Conservation (phyloP, 2,797 vertebrate genomes). For the Phalanger gymnotis region DNA sequence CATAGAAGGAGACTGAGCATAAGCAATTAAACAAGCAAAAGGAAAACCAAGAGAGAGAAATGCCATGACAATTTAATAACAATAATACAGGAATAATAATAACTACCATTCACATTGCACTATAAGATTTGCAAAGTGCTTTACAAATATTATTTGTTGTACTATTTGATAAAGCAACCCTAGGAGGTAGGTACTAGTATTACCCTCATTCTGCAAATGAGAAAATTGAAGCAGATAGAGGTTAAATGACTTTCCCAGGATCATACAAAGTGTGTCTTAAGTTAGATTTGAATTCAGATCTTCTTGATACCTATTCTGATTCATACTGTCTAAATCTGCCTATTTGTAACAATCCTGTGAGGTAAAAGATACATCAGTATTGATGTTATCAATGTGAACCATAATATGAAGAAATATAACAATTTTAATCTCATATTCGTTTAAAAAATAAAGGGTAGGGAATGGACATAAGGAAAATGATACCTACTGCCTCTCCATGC, state of each 20-base stretch:
- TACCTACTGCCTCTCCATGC: constrained; percentile 97
- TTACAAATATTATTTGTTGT: background rate
- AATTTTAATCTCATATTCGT: background rate
- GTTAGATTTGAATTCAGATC: background rate
- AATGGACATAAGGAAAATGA: constrained; percentile 16
- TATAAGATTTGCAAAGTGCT: background rate
- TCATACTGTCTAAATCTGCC: background rate
- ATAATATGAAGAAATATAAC: background rate
- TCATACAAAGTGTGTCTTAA: background rate
- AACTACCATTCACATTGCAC: background rate
- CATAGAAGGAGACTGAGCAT: background rate
- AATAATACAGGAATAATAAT: background rate
- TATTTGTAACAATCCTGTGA: background rate
- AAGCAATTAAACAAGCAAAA: background rate
- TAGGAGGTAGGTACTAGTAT: background rate
- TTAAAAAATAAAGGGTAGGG: constrained; percentile 35
- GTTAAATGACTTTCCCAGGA: background rate
- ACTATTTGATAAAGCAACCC: background rate
- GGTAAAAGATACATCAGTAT: background rate
- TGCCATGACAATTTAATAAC: background rate
- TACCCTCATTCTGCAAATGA: background rate
- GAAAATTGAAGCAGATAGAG: background rate
- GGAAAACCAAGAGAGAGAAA: background rate
- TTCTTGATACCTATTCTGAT: background rate
- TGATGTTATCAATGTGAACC: constrained; percentile 8